Evolutionary conservation across 2,797 vertebrate species (phyloP), one percentile per base, ranked within the genome.

Genomic region (Argya squamiceps): DNA sequence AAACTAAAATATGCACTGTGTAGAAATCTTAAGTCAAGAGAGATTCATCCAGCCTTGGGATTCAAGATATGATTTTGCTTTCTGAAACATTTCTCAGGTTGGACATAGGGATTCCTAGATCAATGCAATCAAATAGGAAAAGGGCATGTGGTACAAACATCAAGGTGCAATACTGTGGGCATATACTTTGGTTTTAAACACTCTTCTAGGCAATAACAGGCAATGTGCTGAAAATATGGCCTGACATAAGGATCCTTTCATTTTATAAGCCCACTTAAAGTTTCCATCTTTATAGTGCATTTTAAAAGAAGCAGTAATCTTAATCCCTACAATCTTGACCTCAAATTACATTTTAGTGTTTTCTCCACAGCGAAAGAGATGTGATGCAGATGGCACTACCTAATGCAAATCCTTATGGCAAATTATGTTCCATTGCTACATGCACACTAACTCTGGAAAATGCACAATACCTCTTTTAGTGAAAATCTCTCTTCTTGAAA

Each of bases 361-460:
- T 91, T 88, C 84, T 78, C 22, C 79, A 37, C 50, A 67, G n/a
- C 4, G 12, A 75, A 84, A 64, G 58, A 64, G 46, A 50, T 95
- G 93, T 75, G 89, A 84, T 89, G 67, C 92, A 81, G 91, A 94
- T 96, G 96, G 88, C 50, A 55, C 91, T 91, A 88, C 93, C 88
- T 96, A 81, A 89, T 69, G 64, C 82, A 89, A 82, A 91, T 91
- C 87, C 53, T 47, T 74, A 92, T 70, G 75, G 62, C 52, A 62
- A 78, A 78, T 73, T 74, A 30, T 20, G 36, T 68, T 92, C 76
- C 80, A 55, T 22, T 53, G 49, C 58, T 49, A 29, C 32, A 15
- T 34, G 44, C 37, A 47, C 7, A 9, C 46, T 60, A 64, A 79
- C 37, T 74, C 58, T 95, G 76, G 77, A 89, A 96, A 96, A 88